These are phyloP conservation scores for Rhagoletis pomonella DNA, from an alignment of 1,140 invertebrate genomes.

Conservation along the genomic window DNA sequence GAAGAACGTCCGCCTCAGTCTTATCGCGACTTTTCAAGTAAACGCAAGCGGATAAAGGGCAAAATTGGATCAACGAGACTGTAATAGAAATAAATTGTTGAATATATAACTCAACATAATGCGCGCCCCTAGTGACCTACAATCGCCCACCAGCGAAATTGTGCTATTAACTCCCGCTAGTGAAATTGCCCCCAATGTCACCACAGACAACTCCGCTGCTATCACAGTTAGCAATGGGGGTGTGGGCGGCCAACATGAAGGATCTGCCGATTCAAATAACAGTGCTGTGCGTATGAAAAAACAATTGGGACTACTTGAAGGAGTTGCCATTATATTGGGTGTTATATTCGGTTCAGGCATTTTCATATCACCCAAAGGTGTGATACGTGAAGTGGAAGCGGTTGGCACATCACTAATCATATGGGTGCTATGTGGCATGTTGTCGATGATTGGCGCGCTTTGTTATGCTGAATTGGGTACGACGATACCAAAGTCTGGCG, in stretches of 20 bases:
- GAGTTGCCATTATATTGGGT: conserved; percentile 90
- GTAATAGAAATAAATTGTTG: not conserved
- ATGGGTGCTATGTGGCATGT: conserved; percentile 90
- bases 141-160: conserved; percentile 72
- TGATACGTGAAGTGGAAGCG: conserved; percentile 90
- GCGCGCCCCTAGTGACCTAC: conserved; percentile 60
- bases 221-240: not conserved
- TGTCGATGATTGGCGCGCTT: conserved; percentile 92
- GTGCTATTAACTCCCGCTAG: conserved; percentile 67
- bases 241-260: conserved; percentile 59
- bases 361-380: conserved; percentile 97
- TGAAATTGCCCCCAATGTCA: conserved; percentile 61
- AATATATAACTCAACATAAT: not conserved
- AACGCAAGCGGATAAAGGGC: not conserved
- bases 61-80: not conserved
- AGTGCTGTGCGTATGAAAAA: conserved; percentile 83
- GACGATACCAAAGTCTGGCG: conserved; percentile 88
- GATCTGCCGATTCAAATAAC: conserved; percentile 66
- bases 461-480: conserved; percentile 97
- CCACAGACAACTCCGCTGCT: not conserved
- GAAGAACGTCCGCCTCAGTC: not conserved
- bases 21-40: not conserved
- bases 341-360: conserved; percentile 95
- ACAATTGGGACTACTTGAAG: conserved; percentile 88
- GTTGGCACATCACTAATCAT: conserved; percentile 90